Percentiles rank a stretch among this genome's conserved stretches.
phyloP scores from a whole-genome alignment of 2,113 vertebrate species.

The Prolemur simus region DNA sequence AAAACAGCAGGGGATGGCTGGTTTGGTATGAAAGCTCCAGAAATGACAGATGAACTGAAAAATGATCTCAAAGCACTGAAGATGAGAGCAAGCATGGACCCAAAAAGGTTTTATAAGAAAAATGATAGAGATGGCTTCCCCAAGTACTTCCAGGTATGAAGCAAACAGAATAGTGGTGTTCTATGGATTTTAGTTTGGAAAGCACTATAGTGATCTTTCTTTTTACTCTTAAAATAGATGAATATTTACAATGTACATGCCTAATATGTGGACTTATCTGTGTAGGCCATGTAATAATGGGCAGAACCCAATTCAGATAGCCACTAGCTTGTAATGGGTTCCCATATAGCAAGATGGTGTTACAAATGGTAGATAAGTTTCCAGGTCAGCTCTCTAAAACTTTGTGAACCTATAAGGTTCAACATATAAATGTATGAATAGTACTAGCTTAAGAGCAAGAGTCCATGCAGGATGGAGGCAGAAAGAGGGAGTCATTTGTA shows the following conservation, averaged over 20 bases:
- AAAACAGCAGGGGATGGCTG: slow-evolving; percentile 93
- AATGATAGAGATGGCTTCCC: slow-evolving; percentile 96
- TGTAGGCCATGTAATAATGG: neutral
- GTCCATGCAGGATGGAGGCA: neutral
- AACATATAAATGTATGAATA: neutral
- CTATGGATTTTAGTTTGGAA: slow-evolving; percentile 27
- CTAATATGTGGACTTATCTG: neutral
- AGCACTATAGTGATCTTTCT: neutral
- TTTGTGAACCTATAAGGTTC: neutral
- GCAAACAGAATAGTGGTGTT: neutral
- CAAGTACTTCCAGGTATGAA: slow-evolving; percentile 95
- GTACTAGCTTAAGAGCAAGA: neutral
- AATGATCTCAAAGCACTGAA: slow-evolving; percentile 93
- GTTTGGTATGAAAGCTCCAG: slow-evolving; percentile 98
- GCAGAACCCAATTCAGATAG: neutral
- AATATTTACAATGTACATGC: neutral
- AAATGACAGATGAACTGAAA: slow-evolving; percentile 92
- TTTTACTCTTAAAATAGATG: neutral
- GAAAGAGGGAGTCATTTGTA: neutral
- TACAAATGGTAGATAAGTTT: neutral
- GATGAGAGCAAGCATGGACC: slow-evolving; percentile 94
- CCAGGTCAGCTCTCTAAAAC: neutral
- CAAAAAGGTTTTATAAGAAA: slow-evolving; percentile 98
- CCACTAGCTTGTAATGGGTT: neutral
- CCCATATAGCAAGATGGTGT: neutral